Percentiles rank a stretch among this genome's conserved stretches.
Conservation (phyloP, 2,797 vertebrate species). For the Graptemys geographica region DNA sequence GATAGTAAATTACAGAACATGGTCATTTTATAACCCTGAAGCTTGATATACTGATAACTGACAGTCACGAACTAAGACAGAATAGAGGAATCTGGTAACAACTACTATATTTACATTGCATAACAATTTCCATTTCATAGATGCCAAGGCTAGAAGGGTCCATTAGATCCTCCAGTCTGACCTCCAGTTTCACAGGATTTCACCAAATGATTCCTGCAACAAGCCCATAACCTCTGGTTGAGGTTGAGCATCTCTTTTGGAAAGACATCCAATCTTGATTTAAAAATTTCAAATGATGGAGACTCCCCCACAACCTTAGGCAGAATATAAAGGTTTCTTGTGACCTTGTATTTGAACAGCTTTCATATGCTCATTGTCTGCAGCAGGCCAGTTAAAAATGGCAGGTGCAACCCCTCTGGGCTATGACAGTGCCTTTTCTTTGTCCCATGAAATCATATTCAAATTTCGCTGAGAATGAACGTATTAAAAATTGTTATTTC, state of each 20-base stretch:
- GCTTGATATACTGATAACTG: not conserved
- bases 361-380: not conserved
- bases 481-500: not conserved
- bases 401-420: not conserved
- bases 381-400: not conserved
- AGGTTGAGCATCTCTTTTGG: not conserved
- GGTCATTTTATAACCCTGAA: not conserved
- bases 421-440: not conserved
- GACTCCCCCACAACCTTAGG: not conserved
- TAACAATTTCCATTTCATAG: not conserved
- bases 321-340: not conserved
- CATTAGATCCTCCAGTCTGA: not conserved
- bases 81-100: not conserved
- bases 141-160: not conserved
- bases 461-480: not conserved
- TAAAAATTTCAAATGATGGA: constrained; percentile 13
- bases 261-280: not conserved
- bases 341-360: not conserved
- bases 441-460: not conserved
- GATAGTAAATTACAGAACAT: not conserved
- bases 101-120: constrained; percentile 4
- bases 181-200: not conserved
- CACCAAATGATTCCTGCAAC: not conserved
- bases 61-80: not conserved
- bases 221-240: not conserved